phyloP scores from a whole-genome alignment of 2,113 vertebrate genomes.

The Caranx ignobilis region DNA sequence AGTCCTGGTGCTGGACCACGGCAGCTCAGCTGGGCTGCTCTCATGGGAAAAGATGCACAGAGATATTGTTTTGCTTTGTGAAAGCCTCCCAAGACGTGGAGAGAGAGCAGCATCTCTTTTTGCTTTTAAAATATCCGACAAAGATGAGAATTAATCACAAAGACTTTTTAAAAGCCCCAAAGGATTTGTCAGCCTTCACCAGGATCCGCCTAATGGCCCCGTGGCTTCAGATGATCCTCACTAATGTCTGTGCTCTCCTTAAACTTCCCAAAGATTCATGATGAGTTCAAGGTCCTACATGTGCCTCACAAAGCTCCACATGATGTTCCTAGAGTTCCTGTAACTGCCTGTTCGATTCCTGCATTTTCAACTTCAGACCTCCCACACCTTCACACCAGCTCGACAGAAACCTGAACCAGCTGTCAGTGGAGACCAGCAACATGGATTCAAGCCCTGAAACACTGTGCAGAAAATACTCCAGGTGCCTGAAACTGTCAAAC shows the following conservation, averaged over 20 bases:
- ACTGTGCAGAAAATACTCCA: neutral
- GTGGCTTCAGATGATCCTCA: neutral
- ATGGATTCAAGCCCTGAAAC: neutral
- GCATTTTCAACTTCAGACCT: too few species aligned
- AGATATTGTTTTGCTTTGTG: too few species aligned
- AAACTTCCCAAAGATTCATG: conserved; percentile 1
- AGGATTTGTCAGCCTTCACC: neutral
- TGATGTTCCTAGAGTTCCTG: neutral
- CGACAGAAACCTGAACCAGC: neutral
- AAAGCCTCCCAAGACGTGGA: too few species aligned
- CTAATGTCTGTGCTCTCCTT: neutral
- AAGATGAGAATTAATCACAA: neutral
- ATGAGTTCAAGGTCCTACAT: neutral
- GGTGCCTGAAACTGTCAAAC: neutral
- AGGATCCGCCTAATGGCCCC: neutral
- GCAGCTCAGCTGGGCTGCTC: neutral
- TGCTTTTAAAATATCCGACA: too few species aligned
- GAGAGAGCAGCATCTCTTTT: too few species aligned
- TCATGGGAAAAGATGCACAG: neutral
- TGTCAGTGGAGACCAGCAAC: neutral
- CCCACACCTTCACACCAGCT: neutral
- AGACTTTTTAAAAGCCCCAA: neutral
- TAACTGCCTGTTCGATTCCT: too few species aligned
- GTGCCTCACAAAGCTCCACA: neutral
- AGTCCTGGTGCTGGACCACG: neutral